These are phyloP conservation scores for Hanleya hanleyi DNA, from an alignment of 2,888 invertebrate species.

Conservation along the genomic window DNA sequence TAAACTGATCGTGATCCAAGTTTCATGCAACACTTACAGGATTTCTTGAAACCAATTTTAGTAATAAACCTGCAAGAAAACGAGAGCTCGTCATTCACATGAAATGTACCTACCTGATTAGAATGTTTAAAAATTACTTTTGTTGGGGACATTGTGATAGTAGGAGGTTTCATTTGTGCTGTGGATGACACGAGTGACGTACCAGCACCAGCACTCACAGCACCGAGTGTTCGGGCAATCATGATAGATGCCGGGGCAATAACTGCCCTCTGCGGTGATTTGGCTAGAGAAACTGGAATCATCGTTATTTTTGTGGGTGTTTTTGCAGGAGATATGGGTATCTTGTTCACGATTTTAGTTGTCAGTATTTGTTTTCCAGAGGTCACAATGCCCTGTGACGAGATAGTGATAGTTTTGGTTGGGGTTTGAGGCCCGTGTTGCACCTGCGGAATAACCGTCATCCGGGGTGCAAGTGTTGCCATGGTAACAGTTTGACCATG, in stretches of 20 bases:
- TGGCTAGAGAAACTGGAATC: constrained; percentile 77
- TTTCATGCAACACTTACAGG: too few species aligned
- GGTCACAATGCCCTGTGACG: constrained; percentile 76
- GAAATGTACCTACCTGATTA: constrained; percentile 50
- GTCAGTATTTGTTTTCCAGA: constrained; percentile 53
- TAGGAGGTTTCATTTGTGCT: constrained; percentile 31
- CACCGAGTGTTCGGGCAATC: constrained; percentile 27
- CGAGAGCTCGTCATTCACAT: too few species aligned
- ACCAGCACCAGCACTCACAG: constrained; percentile 31
- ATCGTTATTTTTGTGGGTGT: constrained; percentile 76
- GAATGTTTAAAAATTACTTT: constrained; percentile 68
- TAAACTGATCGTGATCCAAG: too few species aligned
- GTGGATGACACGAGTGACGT: constrained; percentile 25
- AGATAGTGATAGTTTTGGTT: constrained; percentile 80
- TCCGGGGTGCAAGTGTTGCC: constrained; percentile 20
- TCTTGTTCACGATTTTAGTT: constrained; percentile 59
- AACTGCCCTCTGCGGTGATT: constrained; percentile 80
- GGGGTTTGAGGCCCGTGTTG: constrained; percentile 47
- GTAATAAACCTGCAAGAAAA: too few species aligned
- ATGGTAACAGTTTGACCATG: constrained; percentile 40
- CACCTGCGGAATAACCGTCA: constrained; percentile 35
- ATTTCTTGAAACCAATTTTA: too few species aligned
- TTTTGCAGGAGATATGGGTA: constrained; percentile 72
- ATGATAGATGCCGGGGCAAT: constrained; percentile 71
- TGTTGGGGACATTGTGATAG: constrained; percentile 64